phyloP scores from a whole-genome alignment of 2,888 invertebrate genomes.

The Chrysodeixis includens region DNA sequence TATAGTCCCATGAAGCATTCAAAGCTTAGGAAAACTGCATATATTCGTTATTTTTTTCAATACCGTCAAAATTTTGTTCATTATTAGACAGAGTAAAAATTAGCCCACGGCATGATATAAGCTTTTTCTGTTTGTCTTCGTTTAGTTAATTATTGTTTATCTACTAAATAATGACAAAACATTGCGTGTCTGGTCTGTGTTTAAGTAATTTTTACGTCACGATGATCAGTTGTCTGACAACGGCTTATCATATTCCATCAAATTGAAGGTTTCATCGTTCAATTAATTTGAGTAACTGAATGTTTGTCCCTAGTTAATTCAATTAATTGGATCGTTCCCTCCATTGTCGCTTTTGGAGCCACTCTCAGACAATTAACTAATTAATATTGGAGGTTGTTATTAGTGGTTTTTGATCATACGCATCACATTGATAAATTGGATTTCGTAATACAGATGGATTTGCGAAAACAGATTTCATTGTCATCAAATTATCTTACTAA shows the following conservation, averaged over 20 bases:
- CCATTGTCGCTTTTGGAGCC: slow-evolving; percentile 39
- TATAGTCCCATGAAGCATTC: too few species aligned
- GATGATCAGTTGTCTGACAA: slow-evolving; percentile 15
- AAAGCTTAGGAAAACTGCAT: too few species aligned
- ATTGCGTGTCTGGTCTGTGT: slow-evolving; percentile 24
- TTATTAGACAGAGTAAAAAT: too few species aligned
- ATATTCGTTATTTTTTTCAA: too few species aligned
- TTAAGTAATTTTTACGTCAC: slow-evolving; percentile 21
- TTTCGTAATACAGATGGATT: background rate
- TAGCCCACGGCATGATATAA: background rate
- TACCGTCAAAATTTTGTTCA: too few species aligned
- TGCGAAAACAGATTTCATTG: too few species aligned
- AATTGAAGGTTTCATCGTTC: slow-evolving; percentile 51
- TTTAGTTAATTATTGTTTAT: background rate
- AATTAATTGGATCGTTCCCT: slow-evolving; percentile 62
- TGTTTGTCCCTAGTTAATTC: slow-evolving; percentile 64
- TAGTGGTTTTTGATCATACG: slow-evolving; percentile 16
- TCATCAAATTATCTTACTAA: too few species aligned
- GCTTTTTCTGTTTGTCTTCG: background rate
- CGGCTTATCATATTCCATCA: slow-evolving; percentile 50
- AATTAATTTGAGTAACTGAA: slow-evolving; percentile 63
- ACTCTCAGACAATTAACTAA: slow-evolving; percentile 57
- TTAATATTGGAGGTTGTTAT: slow-evolving; percentile 51
- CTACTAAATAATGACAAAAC: background rate
- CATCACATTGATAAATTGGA: slow-evolving; percentile 29